Evolutionary conservation across 2,888 invertebrate genomes (phyloP).

Genomic region (Zootermopsis nevadensis): DNA sequence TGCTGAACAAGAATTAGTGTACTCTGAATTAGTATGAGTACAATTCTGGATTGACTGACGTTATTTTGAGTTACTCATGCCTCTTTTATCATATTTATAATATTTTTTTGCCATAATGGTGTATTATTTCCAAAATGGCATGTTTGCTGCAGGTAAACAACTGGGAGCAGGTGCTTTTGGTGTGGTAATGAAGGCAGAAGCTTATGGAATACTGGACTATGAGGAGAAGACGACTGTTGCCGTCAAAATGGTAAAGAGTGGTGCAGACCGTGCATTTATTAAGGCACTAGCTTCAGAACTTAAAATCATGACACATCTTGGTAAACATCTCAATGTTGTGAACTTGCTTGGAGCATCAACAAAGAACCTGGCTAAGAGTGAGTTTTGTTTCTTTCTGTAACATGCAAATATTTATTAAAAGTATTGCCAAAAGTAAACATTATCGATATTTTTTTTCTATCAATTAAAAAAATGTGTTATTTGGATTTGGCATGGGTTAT

Average conservation of each 20-base stretch:
- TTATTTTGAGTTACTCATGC: no score
- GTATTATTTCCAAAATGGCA: no score
- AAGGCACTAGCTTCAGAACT: slow-evolving; percentile 91
- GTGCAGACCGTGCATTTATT: slow-evolving; percentile 85
- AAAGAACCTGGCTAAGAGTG: slow-evolving; percentile 88
- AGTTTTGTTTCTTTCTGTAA: slow-evolving; percentile 52
- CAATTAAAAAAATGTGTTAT: no score
- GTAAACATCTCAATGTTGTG: slow-evolving; percentile 94
- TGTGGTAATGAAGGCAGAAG: slow-evolving; percentile 88
- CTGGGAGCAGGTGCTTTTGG: slow-evolving; percentile 96
- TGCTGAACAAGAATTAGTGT: no score
- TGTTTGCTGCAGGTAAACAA: slow-evolving; percentile 76
- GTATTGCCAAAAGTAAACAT: no score
- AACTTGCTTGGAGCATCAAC: slow-evolving; percentile 95
- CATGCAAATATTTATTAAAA: no score
- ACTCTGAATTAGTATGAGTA: no score
- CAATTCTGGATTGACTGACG: no score
- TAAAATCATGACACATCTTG: slow-evolving; percentile 96
- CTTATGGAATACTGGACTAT: slow-evolving; percentile 80
- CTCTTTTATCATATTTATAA: no score
- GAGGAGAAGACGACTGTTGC: slow-evolving; percentile 86
- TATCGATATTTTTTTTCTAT: no score
- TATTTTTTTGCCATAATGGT: no score
- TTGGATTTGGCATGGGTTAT: no score
- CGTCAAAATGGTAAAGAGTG: slow-evolving; percentile 94